Conservation (phyloP, 2,113 vertebrate species). For the Serilophus lunatus region DNA sequence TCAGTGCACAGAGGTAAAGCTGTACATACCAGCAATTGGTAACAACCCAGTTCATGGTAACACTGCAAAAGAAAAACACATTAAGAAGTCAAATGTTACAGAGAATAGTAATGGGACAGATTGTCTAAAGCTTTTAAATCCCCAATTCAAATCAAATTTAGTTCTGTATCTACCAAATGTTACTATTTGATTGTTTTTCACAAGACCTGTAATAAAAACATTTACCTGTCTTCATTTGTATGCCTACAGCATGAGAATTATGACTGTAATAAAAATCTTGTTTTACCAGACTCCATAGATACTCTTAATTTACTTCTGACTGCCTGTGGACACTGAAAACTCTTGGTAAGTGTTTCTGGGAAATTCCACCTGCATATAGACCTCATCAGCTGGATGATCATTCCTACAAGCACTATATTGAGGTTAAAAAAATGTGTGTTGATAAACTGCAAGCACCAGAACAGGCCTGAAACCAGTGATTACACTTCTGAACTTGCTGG, state of each 20-base stretch:
- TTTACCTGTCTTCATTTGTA: background rate
- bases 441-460: background rate
- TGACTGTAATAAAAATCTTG: background rate
- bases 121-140: background rate
- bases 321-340: background rate
- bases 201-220: background rate
- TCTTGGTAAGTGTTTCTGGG: background rate
- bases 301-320: background rate
- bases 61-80: background rate
- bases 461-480: background rate
- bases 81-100: background rate
- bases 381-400: background rate
- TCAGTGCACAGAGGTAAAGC: background rate
- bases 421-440: background rate
- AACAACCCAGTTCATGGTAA: background rate
- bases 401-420: background rate
- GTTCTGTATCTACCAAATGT: background rate
- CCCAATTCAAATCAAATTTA: background rate
- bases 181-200: background rate
- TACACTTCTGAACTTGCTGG: background rate
- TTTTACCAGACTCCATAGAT: background rate
- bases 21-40: background rate
- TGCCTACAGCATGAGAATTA: background rate
- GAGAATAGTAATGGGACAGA: background rate
- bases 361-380: background rate